phyloP scores from a whole-genome alignment of 2,797 vertebrate genomes.

The Chromobotia macracanthus region DNA sequence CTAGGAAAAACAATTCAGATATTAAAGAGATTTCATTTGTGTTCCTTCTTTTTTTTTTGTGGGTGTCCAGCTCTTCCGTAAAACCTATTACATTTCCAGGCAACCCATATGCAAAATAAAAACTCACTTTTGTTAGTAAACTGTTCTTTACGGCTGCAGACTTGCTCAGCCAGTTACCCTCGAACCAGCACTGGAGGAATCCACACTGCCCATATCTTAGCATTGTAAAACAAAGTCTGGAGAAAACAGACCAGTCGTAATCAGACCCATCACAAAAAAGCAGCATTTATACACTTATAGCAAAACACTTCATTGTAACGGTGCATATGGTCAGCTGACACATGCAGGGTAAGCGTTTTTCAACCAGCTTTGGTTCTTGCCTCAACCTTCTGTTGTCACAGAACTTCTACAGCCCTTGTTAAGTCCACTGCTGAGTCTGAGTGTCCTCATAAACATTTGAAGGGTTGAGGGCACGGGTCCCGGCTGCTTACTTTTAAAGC shows the following conservation, averaged over 20 bases:
- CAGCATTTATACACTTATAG: not conserved
- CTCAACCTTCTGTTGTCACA: constrained; percentile 34
- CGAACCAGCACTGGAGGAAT: constrained; percentile 4
- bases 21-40: too few species aligned
- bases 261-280: not conserved
- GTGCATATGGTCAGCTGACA: constrained; percentile 13
- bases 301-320: not conserved
- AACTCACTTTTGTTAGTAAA: constrained; percentile 1
- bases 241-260: not conserved
- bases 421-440: constrained; percentile 34
- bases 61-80: too few species aligned
- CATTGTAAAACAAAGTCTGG: not conserved
- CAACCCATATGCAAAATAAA: not conserved
- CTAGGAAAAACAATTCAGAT: too few species aligned
- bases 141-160: not conserved
- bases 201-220: not conserved
- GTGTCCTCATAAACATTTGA: constrained; percentile 49
- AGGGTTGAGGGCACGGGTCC: constrained; percentile 26
- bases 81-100: too few species aligned
- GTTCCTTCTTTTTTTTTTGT: too few species aligned
- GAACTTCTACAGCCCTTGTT: constrained; percentile 33
- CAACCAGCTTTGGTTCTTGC: constrained; percentile 8
- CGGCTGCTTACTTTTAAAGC: constrained; percentile 52
- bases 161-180: not conserved
- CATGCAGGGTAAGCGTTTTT: constrained; percentile 37